Evolutionary conservation across 2,113 vertebrate species (phyloP).

Genomic region (Brevimyrus niger): DNA sequence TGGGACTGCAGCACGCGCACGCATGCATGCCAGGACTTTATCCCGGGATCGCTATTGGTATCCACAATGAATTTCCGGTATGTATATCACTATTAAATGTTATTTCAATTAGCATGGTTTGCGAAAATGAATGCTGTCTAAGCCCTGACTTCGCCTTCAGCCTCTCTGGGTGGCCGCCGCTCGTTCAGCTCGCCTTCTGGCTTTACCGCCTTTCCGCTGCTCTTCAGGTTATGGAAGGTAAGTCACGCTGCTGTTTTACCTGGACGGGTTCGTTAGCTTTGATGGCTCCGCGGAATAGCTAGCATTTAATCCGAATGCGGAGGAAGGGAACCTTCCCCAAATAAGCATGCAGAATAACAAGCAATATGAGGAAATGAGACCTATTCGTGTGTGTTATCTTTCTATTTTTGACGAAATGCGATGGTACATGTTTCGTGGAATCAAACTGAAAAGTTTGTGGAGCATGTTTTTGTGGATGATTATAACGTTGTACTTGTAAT

Average conservation of each 20-base stretch:
- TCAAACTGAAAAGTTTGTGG: not conserved
- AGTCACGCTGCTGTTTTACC: not conserved
- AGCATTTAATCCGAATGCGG: not conserved
- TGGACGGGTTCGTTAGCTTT: not conserved
- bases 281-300: not conserved
- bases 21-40: conserved; percentile 16
- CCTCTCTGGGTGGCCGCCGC: conserved; percentile 44
- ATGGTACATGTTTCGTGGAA: not conserved
- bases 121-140: not conserved
- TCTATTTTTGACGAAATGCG: not conserved
- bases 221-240: conserved; percentile 52
- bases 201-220: conserved; percentile 39
- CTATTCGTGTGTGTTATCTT: not conserved
- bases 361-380: not conserved
- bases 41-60: not conserved
- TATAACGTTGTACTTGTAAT: not conserved
- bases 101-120: not conserved
- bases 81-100: conserved; percentile 19
- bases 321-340: not conserved
- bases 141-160: conserved; percentile 14
- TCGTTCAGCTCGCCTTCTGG: conserved; percentile 37
- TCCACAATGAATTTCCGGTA: conserved; percentile 54
- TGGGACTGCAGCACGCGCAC: not conserved
- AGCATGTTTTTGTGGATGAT: not conserved
- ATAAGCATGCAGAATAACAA: not conserved